These are phyloP conservation scores for Bradypodion ventrale DNA, from an alignment of 2,797 vertebrate genomes.

Conservation along the genomic window DNA sequence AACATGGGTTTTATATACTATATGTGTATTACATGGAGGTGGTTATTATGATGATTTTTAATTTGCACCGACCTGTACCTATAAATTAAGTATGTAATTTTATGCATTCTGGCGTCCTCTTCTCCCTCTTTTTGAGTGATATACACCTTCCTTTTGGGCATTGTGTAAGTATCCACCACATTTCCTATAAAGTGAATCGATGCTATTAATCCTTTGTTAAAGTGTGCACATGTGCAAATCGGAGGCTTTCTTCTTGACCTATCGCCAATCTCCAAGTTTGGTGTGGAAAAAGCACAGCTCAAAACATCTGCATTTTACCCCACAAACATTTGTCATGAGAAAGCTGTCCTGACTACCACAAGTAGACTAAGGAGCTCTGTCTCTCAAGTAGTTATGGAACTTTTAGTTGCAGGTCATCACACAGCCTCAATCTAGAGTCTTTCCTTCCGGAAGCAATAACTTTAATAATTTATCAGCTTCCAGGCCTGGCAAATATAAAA, in stretches of 20 bases:
- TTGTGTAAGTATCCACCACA: too few relatives aligned
- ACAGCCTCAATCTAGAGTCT: neutral
- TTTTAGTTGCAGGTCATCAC: neutral
- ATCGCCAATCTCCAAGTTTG: neutral
- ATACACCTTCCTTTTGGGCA: too few relatives aligned
- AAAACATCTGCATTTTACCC: neutral
- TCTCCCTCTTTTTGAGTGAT: too few relatives aligned
- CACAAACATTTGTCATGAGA: neutral
- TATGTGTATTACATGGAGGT: too few relatives aligned
- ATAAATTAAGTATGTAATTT: too few relatives aligned
- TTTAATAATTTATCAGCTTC: neutral
- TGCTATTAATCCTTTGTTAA: neutral
- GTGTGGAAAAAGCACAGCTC: neutral
- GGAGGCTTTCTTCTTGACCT: neutral
- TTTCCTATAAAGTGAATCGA: neutral
- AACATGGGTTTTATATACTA: too few relatives aligned
- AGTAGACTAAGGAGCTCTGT: too few relatives aligned
- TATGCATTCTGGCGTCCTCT: too few relatives aligned
- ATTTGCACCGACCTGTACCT: too few relatives aligned
- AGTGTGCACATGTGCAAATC: neutral
- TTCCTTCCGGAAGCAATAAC: neutral
- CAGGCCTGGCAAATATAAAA: too few relatives aligned
- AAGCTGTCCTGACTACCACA: neutral
- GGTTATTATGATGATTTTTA: too few relatives aligned
- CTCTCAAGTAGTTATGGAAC: too few relatives aligned